Base-by-base conservation (phyloP, 2,888 invertebrate species). In the Philereme transversata region DNA sequence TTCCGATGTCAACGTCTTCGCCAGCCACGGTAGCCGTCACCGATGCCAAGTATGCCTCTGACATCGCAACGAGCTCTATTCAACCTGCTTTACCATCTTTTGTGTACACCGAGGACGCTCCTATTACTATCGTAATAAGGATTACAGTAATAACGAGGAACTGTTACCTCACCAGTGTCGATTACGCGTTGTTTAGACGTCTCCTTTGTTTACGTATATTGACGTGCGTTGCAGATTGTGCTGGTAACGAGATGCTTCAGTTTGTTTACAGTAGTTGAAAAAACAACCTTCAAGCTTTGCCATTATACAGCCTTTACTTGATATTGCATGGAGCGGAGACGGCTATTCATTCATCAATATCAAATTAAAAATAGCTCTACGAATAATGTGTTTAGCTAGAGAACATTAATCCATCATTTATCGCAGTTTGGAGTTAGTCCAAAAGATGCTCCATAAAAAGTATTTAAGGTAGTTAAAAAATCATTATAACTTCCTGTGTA, bases 361-460 rank as follows among this genome's bases (percentile, higher is more conserved):
- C 68, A 58, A 50, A 56, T 59, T 56, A 63, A 53, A 62, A 63
- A 60, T 59, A 59, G 57, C 48, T 62, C 51, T 67, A 69, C 74
- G 77, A 78, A 78, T 75, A 76, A 80, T 79, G 76, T 76, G 74
- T 79, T 76, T 79, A 74, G 74, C 75, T 70, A 60, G 71, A 72
- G 75, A 77, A 75, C 75, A 71, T 75, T 77, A 78, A 79, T 78
- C 76, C 69, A 78, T 80, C 75, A 74, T 68, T 71, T 74, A 77
- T 77, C 71, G 65, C 69, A 49, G 49, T 47, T 79, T 81, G 82
- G 83, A 80, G 55, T 62, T 54, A 57, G 60, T 77, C 81, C 80
- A 83, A 81, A 72, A 76, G 60, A 57, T 60, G 62, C 65, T 68
- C 45, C 71, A 67, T 63, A 69, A 75, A 73, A 75, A 70, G 58